Base-by-base conservation (phyloP, 2,888 invertebrate genomes). In the Gasteruption jaculator region DNA sequence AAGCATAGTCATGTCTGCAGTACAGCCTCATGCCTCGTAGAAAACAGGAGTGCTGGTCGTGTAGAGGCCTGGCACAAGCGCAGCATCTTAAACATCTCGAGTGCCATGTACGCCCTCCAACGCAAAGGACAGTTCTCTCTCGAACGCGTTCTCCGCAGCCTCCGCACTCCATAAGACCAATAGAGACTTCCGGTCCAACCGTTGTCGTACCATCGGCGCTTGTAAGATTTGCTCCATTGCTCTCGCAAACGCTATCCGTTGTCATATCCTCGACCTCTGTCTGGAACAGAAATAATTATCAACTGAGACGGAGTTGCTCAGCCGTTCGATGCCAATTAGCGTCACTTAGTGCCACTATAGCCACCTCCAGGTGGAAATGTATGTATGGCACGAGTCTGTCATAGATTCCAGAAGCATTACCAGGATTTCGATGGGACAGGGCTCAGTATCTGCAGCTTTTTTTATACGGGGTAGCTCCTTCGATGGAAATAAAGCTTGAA, bases 101-200 rank as follows among this genome's bases (percentile, higher is more conserved):
- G 76, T 95, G 94, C 92, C 94, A 95, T 63, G 87, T 86, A 63
- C 87, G 82, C 52, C 91, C 92, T 58, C 89, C 91, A 65, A 94
- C 94, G 54, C 69, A 69, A 19, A 70, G 50, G 29, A 70, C 62
- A 8, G 64, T 68, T 3, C 68, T 60, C 32, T 70, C 70, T 26
- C 62, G 60, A 12, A 70, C 64, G 24, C 61, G 60, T 49, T 67
- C 64, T 7, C 70, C 70, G 46, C 70, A 70, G 22, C 70, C 68
- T 11, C 68, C 67, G 47, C 70, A 70, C 53, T 66, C 65, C 68
- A 69, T 67, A 41, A 49, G 43, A 80, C 80, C 52, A 85, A 83
- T 76, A 89, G 93, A 91, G 91, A 93, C 63, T 86, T 86, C 68
- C 86, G 81, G 43, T 38, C 59, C 57, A 43, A 58, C 46, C 21